Percentiles rank a stretch among this genome's conserved stretches.
Evolutionary conservation across 2,113 vertebrate species (phyloP).

Genomic region (Progne subis): DNA sequence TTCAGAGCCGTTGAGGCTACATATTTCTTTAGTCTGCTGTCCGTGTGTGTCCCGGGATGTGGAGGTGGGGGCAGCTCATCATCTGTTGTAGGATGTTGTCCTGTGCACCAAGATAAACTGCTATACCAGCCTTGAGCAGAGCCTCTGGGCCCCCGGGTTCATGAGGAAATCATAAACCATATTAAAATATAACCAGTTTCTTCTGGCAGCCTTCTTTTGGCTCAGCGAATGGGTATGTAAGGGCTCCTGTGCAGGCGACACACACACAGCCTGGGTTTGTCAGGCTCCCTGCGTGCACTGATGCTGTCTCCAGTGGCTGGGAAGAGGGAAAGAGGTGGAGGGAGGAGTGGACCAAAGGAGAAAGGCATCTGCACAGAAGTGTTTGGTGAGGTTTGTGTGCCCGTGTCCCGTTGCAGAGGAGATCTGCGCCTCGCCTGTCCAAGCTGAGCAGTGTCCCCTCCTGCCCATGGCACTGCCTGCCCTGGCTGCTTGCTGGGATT

Average conservation of each 20-base stretch:
- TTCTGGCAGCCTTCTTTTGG: background rate
- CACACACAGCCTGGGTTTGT: background rate
- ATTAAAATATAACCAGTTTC: background rate
- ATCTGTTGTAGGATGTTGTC: background rate
- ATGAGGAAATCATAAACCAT: background rate
- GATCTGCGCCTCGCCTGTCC: background rate
- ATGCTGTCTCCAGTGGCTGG: background rate
- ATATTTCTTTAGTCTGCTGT: background rate
- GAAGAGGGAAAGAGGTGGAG: background rate
- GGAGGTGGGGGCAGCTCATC: background rate
- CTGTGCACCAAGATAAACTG: background rate
- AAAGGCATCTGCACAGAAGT: background rate
- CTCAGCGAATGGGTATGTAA: background rate
- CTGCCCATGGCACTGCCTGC: background rate
- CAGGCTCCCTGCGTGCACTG: background rate
- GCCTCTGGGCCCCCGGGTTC: background rate
- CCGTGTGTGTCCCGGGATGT: background rate
- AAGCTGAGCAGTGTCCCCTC: background rate
- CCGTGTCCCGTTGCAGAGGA: accelerated
- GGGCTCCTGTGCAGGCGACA: background rate
- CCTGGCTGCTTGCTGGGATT: background rate
- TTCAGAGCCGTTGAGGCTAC: background rate
- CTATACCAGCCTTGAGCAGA: background rate
- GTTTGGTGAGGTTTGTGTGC: background rate
- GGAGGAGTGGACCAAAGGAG: background rate